Conservation (phyloP, 2,113 vertebrate genomes). For the Vulpes ferrilata region DNA sequence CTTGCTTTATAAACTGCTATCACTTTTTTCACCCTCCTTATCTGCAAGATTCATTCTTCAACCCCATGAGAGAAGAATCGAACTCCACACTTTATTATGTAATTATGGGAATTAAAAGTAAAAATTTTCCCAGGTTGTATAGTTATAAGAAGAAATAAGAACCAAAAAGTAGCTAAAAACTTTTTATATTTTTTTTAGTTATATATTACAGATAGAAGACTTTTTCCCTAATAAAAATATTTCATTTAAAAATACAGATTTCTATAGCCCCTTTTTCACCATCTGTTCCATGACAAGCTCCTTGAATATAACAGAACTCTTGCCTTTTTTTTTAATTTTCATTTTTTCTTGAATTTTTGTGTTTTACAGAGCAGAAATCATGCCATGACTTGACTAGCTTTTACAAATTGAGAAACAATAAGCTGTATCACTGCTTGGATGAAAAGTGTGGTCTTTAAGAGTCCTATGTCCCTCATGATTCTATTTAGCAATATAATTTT, state of each 20-base stretch:
- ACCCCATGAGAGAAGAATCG: no score
- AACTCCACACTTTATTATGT: neutral
- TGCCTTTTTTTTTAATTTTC: neutral
- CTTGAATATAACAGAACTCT: neutral
- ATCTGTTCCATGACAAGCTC: neutral
- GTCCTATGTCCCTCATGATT: neutral
- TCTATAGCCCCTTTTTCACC: neutral
- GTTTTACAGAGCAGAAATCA: neutral
- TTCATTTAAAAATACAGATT: slow-evolving; percentile 29
- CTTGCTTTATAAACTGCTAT: no score
- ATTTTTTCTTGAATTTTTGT: neutral
- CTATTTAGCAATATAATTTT: neutral
- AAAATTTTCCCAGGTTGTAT: neutral
- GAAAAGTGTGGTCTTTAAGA: neutral
- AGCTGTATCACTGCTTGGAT: neutral
- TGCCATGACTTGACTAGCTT: neutral
- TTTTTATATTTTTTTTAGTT: slow-evolving; percentile 30
- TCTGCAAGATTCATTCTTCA: no score
- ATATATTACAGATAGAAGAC: neutral
- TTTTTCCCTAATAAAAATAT: slow-evolving; percentile 27
- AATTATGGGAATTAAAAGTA: neutral
- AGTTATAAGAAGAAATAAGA: neutral
- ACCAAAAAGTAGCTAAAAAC: neutral
- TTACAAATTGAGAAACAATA: slow-evolving; percentile 23
- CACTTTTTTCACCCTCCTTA: no score